Evolutionary conservation across 2,797 vertebrate genomes (phyloP).

Genomic region (Anomalospiza imberbis): DNA sequence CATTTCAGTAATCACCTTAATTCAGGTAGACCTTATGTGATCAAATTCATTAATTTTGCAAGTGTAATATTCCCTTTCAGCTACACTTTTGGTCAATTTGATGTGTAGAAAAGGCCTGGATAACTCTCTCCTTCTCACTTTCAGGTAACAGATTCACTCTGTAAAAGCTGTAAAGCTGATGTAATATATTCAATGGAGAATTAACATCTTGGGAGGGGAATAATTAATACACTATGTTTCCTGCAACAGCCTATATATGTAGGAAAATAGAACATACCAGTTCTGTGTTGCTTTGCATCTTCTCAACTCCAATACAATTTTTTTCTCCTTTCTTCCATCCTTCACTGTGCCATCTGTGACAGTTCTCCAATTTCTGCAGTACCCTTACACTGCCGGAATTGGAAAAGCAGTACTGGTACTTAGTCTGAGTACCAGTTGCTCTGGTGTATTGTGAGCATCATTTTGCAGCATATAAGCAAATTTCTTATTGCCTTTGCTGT

Average conservation of each 20-base stretch:
- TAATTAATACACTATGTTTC: not conserved
- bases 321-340: not conserved
- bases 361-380: not conserved
- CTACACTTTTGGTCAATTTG: not conserved
- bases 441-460: not conserved
- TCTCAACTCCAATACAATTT: not conserved
- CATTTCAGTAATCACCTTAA: not conserved
- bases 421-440: not conserved
- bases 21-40: not conserved
- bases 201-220: not conserved
- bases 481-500: not conserved
- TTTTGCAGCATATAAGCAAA: not conserved
- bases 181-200: not conserved
- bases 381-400: not conserved
- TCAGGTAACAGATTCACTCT: not conserved
- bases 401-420: not conserved
- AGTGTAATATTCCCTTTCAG: not conserved
- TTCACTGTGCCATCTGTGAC: not conserved
- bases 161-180: not conserved
- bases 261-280: not conserved
- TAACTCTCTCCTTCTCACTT: not conserved
- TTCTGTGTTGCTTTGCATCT: not conserved
- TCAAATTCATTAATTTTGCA: not conserved
- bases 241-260: not conserved
- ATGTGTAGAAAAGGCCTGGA: not conserved